A percentile compares a stretch with the other conserved stretches of the same genome.
Conservation (phyloP, 1,140 invertebrate genomes). For the Nasonia giraulti region DNA sequence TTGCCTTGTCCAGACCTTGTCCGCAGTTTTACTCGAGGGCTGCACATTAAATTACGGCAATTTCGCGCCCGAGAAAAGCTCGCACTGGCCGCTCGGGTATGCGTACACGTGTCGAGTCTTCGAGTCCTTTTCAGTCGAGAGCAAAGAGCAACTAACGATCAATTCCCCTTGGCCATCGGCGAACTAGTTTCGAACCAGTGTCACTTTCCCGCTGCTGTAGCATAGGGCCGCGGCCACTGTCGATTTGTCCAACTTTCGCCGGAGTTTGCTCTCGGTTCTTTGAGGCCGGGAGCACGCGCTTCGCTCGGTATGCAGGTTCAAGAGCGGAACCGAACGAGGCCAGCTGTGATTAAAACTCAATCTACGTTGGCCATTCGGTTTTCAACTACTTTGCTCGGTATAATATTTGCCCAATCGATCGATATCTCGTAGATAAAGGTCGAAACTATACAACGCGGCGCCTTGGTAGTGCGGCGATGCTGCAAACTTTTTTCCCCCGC, state of each 20-base stretch:
- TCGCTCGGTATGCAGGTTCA: too few species aligned
- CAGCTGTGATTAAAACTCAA: not conserved
- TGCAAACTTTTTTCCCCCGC: conserved; percentile 5
- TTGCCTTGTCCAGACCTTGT: not conserved
- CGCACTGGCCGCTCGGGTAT: not conserved
- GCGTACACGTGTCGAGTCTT: conserved; percentile 20
- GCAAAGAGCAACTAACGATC: conserved; percentile 38
- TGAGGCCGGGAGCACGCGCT: not conserved
- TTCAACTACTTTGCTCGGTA: not conserved
- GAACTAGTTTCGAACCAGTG: conserved; percentile 48
- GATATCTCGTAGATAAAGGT: not conserved
- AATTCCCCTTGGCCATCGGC: conserved; percentile 32
- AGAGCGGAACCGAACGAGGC: not conserved
- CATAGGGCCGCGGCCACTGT: not conserved
- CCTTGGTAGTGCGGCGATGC: too few species aligned
- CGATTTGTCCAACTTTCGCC: not conserved
- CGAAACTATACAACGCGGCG: too few species aligned
- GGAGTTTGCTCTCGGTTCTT: conserved; percentile 6
- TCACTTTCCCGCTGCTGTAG: not conserved
- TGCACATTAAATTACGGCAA: conserved; percentile 29
- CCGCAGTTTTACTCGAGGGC: conserved; percentile 3
- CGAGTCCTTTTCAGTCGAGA: conserved; percentile 29
- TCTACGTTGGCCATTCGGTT: not conserved
- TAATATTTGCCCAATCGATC: not conserved
- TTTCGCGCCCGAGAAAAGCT: conserved; percentile 34